Evolutionary conservation across 2,888 invertebrate genomes (phyloP), one percentile per base, ranked within the genome.

Genomic region (Parnassius orleans): DNA sequence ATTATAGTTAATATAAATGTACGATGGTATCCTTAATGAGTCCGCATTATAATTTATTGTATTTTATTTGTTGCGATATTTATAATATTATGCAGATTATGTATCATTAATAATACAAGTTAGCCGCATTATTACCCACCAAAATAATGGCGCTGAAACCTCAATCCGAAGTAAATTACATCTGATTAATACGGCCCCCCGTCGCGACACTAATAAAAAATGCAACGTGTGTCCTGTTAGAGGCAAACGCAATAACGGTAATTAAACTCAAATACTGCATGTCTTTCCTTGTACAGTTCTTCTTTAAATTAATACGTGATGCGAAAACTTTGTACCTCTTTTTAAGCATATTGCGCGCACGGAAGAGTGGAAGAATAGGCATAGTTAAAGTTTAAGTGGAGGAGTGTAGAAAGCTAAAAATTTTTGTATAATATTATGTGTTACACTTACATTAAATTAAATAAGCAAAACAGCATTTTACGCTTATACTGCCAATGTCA

Each of bases 161-260:
- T 44, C 54, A 54, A 54, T 44, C 43, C 44, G 54, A 54, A 10
- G 19, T 46, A 54, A 19, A 15, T 54, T 44, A 44, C 14, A 15
- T 11, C 19, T 19, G 43, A 43, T 43, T 19, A 43, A 43, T 43
- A 11, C 5, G 9, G 24, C 14, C 54, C 42, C 54, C 54, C 54
- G 54, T 10, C 11, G 54, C 9, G 54, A 15, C 11, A 3, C 3
- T 19, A 15, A 54, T 54, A 54, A 54, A 54, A 54, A 54, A 46
- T 14, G 19, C 53, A 41, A 41, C 7, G n/a, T 53, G 53, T 43
- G 10, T 24, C 2, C 10, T 44, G 19, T 19, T 12, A 44, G n/a
- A 47, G 12, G 47, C 47, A 47, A 14, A 47, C 33, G 33, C 33
- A 33, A 33, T 44, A 44, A 44, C 44, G 44, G 10, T 44, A 44